A percentile compares a stretch with the other conserved stretches of the same genome.
phyloP scores from a whole-genome alignment of 2,113 vertebrate species.

The Excalfactoria chinensis region DNA sequence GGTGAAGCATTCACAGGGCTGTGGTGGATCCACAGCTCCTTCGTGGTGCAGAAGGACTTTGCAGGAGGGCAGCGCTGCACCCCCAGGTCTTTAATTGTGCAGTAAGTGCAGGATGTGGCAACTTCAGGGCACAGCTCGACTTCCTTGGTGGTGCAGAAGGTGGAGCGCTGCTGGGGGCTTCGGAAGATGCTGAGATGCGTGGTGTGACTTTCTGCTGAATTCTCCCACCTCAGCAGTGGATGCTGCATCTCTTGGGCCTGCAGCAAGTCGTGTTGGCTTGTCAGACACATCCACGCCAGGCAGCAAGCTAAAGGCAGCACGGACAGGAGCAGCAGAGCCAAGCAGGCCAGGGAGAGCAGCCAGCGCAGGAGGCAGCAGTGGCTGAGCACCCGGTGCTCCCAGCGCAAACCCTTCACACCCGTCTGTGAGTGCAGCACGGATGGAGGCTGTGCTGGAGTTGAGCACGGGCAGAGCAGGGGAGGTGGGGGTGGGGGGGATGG shows the following conservation, averaged over 20 bases:
- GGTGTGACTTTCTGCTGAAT: neutral
- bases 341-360: conserved; percentile 6
- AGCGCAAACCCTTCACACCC: neutral
- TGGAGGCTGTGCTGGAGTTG: accelerated
- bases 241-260: neutral
- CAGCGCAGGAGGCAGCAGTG: conserved; percentile 51
- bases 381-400: neutral
- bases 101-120: neutral
- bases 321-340: neutral
- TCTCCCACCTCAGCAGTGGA: neutral
- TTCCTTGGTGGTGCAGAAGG: conserved; percentile 57
- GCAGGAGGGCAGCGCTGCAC: neutral
- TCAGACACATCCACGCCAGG: conserved; percentile 25
- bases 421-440: accelerated
- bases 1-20: accelerated
- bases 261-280: neutral
- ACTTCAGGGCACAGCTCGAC: conserved; percentile 38
- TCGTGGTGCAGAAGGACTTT: conserved; percentile 38
- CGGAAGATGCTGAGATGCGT: neutral
- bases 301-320: neutral
- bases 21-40: conserved; percentile 42
- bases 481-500: neutral
- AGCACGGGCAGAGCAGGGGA: neutral
- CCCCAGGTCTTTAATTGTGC: conserved; percentile 47
- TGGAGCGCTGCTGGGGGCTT: neutral